Percentiles rank a stretch among this genome's conserved stretches.
phyloP scores from a whole-genome alignment of 1,140 invertebrate genomes.

The Caerostris extrusa region DNA sequence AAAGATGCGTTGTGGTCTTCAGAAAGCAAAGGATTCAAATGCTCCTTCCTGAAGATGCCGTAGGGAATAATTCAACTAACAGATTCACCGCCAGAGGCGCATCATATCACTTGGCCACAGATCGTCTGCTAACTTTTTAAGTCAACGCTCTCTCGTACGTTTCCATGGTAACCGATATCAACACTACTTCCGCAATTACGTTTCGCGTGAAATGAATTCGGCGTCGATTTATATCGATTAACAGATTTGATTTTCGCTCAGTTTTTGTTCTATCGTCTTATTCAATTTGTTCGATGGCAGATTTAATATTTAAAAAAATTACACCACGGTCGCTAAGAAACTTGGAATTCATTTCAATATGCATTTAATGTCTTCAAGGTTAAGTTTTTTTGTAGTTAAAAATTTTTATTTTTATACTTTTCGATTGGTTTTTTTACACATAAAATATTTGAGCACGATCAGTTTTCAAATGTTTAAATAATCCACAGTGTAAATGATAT shows the following conservation, averaged over 20 bases:
- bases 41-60: not conserved
- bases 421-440: too few species aligned
- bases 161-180: slow-evolving; percentile 68
- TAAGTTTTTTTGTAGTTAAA: too few species aligned
- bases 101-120: slow-evolving; percentile 45
- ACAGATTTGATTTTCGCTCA: slow-evolving; percentile 41
- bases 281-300: slow-evolving; percentile 27
- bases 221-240: slow-evolving; percentile 65
- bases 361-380: not conserved
- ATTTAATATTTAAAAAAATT: slow-evolving; percentile 17
- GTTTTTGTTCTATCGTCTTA: slow-evolving; percentile 12
- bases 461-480: too few species aligned
- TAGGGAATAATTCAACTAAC: slow-evolving; percentile 29
- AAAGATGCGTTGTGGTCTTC: not conserved
- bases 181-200: slow-evolving; percentile 75
- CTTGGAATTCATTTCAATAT: not conserved
- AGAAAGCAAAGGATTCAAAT: slow-evolving; percentile 1
- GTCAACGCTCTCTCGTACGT: slow-evolving; percentile 74
- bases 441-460: too few species aligned
- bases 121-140: slow-evolving; percentile 74
- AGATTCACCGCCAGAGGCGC: slow-evolving; percentile 29
- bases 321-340: not conserved
- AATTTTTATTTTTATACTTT: too few species aligned
- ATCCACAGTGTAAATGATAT: too few species aligned
- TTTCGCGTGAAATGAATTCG: slow-evolving; percentile 58